Evolutionary conservation across 2,113 vertebrate genomes (phyloP).

Genomic region (Forbesichthys agassizii): DNA sequence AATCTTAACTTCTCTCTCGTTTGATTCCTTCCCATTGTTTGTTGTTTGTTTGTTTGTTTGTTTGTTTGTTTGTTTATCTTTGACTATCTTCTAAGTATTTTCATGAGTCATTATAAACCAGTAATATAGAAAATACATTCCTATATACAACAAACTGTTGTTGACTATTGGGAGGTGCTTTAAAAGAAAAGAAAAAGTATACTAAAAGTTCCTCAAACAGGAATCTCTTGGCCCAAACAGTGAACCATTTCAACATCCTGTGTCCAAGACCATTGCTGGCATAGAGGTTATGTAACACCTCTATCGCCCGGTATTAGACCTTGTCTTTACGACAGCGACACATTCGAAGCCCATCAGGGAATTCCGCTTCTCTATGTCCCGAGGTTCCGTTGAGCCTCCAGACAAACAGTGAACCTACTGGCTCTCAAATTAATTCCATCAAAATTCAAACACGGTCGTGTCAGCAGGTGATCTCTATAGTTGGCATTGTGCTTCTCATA

Average conservation of each 20-base stretch:
- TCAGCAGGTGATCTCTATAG: conserved; percentile 62
- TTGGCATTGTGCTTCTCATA: conserved; percentile 59
- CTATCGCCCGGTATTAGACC: not conserved
- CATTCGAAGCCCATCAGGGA: too few species aligned
- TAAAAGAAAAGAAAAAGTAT: too few species aligned
- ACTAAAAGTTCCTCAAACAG: too few species aligned
- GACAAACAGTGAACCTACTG: conserved; percentile 47
- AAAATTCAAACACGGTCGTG: conserved; percentile 56
- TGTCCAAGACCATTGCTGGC: not conserved
- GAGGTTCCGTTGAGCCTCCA: conserved; percentile 39
- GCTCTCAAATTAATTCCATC: conserved; percentile 67
- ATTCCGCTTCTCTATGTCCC: too few species aligned
- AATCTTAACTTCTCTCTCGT: conserved; percentile 19
- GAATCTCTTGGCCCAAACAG: too few species aligned
- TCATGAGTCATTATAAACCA: too few species aligned
- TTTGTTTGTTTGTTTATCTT: not conserved
- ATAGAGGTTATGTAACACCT: not conserved
- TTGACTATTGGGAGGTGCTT: too few species aligned
- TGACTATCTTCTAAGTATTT: not conserved
- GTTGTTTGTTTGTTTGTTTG: not conserved
- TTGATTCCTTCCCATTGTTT: conserved; percentile 7
- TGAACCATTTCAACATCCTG: not conserved
- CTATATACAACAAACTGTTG: too few species aligned
- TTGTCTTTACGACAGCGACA: not conserved
- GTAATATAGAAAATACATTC: too few species aligned